Evolutionary conservation across 2,888 invertebrate genomes (phyloP).

Genomic region (Augochlorella aurata): DNA sequence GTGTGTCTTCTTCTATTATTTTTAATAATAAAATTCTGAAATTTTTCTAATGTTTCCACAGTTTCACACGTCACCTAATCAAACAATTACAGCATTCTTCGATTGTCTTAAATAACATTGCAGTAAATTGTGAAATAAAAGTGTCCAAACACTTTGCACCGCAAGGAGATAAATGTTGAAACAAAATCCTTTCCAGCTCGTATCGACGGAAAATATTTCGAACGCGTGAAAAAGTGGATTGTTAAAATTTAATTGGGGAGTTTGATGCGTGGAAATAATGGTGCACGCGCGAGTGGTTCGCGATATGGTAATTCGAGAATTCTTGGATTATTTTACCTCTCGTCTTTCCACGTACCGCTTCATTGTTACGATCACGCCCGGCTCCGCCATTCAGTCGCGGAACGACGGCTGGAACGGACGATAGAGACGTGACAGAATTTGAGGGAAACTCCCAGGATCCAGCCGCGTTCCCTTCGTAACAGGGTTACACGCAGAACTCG

Average conservation of each 20-base stretch:
- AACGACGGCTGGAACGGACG: slow-evolving; percentile 37
- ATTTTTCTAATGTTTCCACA: too few relatives aligned
- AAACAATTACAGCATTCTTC: too few relatives aligned
- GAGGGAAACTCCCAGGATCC: slow-evolving; percentile 1
- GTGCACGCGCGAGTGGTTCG: background rate
- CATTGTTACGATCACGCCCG: slow-evolving; percentile 22
- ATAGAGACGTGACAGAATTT: slow-evolving; percentile 36
- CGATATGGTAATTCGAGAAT: slow-evolving; percentile 23
- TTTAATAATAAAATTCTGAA: too few relatives aligned
- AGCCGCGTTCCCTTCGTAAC: slow-evolving; percentile 8
- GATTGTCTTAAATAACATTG: too few relatives aligned
- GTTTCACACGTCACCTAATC: too few relatives aligned
- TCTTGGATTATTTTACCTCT: slow-evolving; percentile 16
- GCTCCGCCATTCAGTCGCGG: background rate
- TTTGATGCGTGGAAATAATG: background rate
- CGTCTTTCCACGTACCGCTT: slow-evolving; percentile 17
- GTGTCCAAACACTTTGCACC: background rate
- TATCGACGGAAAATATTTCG: background rate
- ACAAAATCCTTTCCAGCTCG: background rate
- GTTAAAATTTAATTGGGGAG: slow-evolving; percentile 21
- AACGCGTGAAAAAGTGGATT: background rate
- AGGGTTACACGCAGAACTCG: background rate
- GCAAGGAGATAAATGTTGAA: background rate
- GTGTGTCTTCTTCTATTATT: too few relatives aligned
- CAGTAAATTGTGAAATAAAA: background rate